phyloP scores from a whole-genome alignment of 2,113 vertebrate genomes.

The Clarias magur region DNA sequence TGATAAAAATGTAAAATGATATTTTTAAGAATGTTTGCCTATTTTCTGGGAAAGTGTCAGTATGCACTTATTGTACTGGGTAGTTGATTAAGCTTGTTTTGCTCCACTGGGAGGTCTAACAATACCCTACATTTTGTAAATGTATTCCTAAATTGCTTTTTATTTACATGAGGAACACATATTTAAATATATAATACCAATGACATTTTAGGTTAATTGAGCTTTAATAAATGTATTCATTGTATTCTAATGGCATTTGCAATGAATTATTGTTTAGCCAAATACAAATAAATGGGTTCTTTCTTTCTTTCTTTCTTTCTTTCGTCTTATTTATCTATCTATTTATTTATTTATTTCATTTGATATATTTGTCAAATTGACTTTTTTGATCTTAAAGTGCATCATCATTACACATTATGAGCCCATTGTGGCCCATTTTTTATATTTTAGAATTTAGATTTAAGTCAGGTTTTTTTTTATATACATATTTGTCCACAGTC shows the following conservation, averaged over 20 bases:
- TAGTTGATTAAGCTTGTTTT: not conserved
- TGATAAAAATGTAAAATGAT: not conserved
- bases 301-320: too few species aligned
- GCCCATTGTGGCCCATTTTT: not conserved
- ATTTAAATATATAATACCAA: too few species aligned
- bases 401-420: constrained; percentile 57
- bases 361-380: constrained; percentile 54
- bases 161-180: not conserved
- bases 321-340: not conserved
- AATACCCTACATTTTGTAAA: not conserved
- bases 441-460: too few species aligned
- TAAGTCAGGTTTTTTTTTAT: not conserved
- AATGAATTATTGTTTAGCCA: constrained; percentile 37
- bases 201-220: constrained; percentile 10
- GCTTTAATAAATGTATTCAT: constrained; percentile 73
- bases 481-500: not conserved
- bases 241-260: not conserved
- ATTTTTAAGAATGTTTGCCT: not conserved
- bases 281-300: constrained; percentile 49
- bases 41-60: not conserved
- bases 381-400: not conserved
- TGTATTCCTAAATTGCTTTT: not conserved
- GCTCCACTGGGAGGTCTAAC: not conserved
- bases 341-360: too few species aligned
- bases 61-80: not conserved